Base-by-base conservation (phyloP, 2,888 invertebrate genomes). In the Keiferia lycopersicella region DNA sequence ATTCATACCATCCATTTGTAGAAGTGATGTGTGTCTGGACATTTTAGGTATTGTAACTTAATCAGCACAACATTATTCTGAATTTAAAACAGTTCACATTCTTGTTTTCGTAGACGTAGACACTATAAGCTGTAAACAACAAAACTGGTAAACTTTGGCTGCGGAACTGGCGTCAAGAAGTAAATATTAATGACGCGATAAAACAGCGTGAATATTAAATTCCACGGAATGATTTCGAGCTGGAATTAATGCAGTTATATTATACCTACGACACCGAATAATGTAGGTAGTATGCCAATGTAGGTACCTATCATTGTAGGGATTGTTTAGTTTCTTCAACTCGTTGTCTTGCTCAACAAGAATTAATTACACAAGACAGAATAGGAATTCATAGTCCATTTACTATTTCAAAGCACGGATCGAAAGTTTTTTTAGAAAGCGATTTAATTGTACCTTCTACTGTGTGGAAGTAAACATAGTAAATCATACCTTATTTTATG, bases 401-500 rank as follows among this genome's bases (percentile, higher is more conserved):
- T 10, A 20, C 18, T 7, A 10, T 6, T 53, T 56, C n/a, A 26
- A 30, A 26, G n/a, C 56, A 56, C 56, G 16, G 14, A 53, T 14
- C 14, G 56, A 56, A 56, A 56, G 56, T 56, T 53, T 34, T 8
- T 30, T 30, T 56, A 34, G 56, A 56, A 56, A 56, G 30, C 30
- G 56, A 56, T 26, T 30, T 14, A 34, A 30, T 22, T 3, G 53
- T 16, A 56, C 11, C 6, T 2, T 16, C n/a, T n/a, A n/a, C n/a
- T n/a, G 0, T 1, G 11, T 8, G 18, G 50, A 20, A n/a, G 26
- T 30, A 56, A 26, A 53, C 53, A 20, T 53, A 7, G 56, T 56
- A 30, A 26, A 26, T 26, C n/a, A 30, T 30, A 30, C 26, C n/a
- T n/a, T 14, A n/a, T n/a, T 22, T 26, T 11, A 11, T 26, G 1